Base-by-base conservation (phyloP, 2,888 invertebrate species). In the Beris morrisii region DNA sequence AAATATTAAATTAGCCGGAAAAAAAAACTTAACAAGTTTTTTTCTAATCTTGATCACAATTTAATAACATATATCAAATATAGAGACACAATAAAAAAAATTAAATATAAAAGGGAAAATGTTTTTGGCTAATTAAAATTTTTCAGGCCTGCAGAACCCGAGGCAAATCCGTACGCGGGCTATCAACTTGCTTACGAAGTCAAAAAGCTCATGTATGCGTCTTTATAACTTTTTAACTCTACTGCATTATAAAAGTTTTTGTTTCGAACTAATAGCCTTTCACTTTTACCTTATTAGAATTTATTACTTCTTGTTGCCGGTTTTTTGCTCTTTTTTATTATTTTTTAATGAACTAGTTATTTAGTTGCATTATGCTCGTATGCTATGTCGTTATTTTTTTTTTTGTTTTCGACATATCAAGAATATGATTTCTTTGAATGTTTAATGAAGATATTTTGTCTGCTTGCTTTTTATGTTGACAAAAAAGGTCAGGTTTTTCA, bases 181-280 rank as follows among this genome's bases (percentile, higher is more conserved):
- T 95, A 95, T 88, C 95, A 96, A 88, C 93, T 97, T 86, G 95
- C 96, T 88, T 97, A 97, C 89, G 96, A 97, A 94, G 96, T 97
- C 88, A 96, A 97, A 93, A 97, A 97, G 88, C 93, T 97, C 90
- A 96, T 97, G 97, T 97, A 95, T 90, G 93, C 87, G 84, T 78
- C 76, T 77, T 64, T 30, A 53, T 38, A 30, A 52, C 32, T 22
- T 53, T 76, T 68, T 61, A 32, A 13, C 32, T 12, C 9, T 22
- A 15, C 13, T 43, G 48, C 7, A 48, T 5, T 22, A 30, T 54
- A 46, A 38, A 50, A 5, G 50, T 31, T 31, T 59, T 65, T 55
- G 54, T 61, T 64, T 32, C 43, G n/a, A n/a, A n/a, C 22, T 15
- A 57, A 48, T 28, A 57, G 45, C 52, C 45, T 22, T 15, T 55